phyloP scores from a whole-genome alignment of 2,888 invertebrate genomes.

The Microplitis deprimator region DNA sequence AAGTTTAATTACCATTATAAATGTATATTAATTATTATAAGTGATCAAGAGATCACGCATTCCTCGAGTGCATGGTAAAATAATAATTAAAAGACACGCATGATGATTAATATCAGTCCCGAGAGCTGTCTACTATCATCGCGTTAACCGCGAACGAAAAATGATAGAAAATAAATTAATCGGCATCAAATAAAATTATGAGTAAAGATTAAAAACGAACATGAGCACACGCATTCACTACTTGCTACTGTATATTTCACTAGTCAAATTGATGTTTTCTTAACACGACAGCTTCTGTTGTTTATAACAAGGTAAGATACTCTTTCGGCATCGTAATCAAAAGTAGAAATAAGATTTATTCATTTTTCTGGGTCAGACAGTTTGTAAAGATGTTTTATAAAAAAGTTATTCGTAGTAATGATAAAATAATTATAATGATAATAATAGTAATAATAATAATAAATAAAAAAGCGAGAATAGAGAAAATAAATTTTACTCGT shows the following conservation, averaged over 20 bases:
- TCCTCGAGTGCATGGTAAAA: not conserved
- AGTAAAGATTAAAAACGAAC: not conserved
- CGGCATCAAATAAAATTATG: not conserved
- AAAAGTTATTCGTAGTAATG: not conserved
- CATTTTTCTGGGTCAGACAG: not conserved
- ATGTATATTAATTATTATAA: not conserved
- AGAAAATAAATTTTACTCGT: slow-evolving; percentile 8
- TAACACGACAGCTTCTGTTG: not conserved
- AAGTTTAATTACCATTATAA: not conserved
- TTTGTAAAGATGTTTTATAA: not conserved
- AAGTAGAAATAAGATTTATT: not conserved
- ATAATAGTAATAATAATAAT: too few relatives aligned
- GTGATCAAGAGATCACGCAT: not conserved
- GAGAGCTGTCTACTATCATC: not conserved
- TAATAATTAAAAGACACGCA: not conserved
- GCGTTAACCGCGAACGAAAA: not conserved
- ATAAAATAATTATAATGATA: too few relatives aligned
- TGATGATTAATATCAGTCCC: not conserved
- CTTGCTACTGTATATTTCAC: not conserved
- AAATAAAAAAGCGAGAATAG: slow-evolving; percentile 14
- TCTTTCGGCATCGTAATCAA: not conserved
- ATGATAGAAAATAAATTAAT: not conserved
- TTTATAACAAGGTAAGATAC: not conserved
- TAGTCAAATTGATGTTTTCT: not conserved
- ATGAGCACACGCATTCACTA: not conserved